These are phyloP conservation scores for Malacoraja senta DNA, from an alignment of 2,797 vertebrate species.

Conservation along the genomic window DNA sequence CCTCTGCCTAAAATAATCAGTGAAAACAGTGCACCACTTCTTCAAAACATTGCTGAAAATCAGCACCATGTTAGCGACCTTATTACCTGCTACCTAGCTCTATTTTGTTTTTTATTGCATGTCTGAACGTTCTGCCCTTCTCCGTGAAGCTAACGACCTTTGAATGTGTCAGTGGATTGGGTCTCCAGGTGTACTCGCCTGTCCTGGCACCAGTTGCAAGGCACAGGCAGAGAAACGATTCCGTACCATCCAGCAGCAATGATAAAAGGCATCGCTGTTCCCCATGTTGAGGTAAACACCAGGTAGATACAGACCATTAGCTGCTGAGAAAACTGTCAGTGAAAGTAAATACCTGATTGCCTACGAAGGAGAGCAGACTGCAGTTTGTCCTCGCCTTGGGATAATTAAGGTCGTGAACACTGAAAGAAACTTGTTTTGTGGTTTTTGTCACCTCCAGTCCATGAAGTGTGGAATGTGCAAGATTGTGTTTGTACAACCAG, in stretches of 20 bases:
- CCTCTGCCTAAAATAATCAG: not conserved
- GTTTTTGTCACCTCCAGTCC: conserved; percentile 26
- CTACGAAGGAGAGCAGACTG: not conserved
- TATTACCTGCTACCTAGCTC: not conserved
- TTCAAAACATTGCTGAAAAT: not conserved
- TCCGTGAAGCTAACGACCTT: no score
- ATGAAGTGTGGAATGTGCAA: conserved; percentile 17
- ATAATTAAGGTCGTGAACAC: conserved; percentile 1
- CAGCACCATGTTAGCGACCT: not conserved
- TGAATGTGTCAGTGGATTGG: not conserved
- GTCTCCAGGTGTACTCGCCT: not conserved
- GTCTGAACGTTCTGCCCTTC: not conserved
- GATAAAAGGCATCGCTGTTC: not conserved
- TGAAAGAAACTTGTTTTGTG: conserved; percentile 22
- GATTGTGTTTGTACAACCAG: not conserved
- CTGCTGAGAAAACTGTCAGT: conserved; percentile 1
- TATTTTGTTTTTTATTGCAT: not conserved
- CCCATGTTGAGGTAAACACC: not conserved
- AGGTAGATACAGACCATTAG: conserved; percentile 5
- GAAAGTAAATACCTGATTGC: not conserved
- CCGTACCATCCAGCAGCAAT: not conserved
- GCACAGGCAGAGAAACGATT: not conserved
- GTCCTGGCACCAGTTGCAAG: not conserved
- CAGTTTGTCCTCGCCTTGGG: not conserved
- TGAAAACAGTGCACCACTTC: not conserved